These are phyloP conservation scores for Andrena cerasifolii DNA, from an alignment of 1,140 invertebrate species.

Conservation along the genomic window DNA sequence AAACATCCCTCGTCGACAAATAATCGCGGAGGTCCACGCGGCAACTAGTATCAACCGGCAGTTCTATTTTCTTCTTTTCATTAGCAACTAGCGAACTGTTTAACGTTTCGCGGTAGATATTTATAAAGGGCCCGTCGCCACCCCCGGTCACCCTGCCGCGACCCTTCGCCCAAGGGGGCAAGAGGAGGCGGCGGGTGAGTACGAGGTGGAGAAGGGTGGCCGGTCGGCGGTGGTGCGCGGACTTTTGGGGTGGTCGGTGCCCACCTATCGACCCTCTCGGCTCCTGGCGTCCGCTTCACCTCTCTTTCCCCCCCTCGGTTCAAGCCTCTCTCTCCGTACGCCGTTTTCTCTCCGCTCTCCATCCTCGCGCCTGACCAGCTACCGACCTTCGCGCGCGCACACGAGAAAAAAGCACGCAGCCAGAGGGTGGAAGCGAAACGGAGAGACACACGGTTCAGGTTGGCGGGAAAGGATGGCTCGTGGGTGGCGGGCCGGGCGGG, in stretches of 20 bases:
- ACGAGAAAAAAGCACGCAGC: conserved; percentile 64
- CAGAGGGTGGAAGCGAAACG: conserved; percentile 37
- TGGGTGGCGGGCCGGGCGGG: conserved; percentile 26
- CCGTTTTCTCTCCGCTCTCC: conserved; percentile 51
- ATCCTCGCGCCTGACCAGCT: conserved; percentile 60
- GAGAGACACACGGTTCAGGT: conserved; percentile 1
- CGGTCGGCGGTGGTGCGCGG: conserved; percentile 57
- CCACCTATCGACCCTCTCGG: conserved; percentile 78
- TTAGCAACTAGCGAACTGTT: conserved; percentile 71
- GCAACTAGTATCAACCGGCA: conserved; percentile 48
- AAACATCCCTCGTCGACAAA: conserved; percentile 5
- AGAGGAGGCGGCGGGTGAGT: neutral
- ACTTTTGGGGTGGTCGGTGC: conserved; percentile 70
- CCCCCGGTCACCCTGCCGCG: conserved; percentile 47
- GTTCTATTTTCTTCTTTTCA: conserved; percentile 62
- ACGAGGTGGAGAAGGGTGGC: conserved; percentile 6
- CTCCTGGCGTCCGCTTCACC: conserved; percentile 51
- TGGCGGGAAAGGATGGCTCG: conserved; percentile 3
- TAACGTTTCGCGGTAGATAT: conserved; percentile 75
- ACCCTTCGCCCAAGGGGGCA: conserved; percentile 53
- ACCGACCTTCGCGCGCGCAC: conserved; percentile 70
- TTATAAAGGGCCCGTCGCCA: conserved; percentile 72
- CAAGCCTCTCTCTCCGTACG: conserved; percentile 43
- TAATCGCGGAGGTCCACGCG: conserved; percentile 21
- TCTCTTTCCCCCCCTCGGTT: conserved; percentile 50